Percentiles rank a stretch among this genome's conserved stretches.
phyloP scores from a whole-genome alignment of 2,797 vertebrate species.

The Eulemur rubriventer region DNA sequence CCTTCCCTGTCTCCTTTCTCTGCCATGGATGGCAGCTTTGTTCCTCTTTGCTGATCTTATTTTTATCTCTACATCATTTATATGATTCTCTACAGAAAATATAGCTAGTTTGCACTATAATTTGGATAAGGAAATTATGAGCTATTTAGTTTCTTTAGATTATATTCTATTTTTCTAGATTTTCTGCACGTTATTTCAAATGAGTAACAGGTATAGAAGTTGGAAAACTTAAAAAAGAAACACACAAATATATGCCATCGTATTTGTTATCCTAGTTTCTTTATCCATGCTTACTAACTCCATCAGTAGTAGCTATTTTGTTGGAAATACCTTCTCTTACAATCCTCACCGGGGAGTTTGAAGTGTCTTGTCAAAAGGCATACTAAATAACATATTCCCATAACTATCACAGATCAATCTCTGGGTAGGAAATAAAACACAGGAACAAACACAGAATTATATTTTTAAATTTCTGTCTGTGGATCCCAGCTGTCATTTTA shows the following conservation, averaged over 20 bases:
- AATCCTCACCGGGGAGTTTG: not conserved
- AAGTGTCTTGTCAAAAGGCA: slow-evolving; percentile 53
- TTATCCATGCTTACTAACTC: not conserved
- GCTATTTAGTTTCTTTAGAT: not conserved
- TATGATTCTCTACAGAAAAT: not conserved
- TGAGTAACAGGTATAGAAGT: not conserved
- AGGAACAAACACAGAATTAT: slow-evolving; percentile 1
- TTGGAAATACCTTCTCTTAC: not conserved
- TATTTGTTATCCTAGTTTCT: not conserved
- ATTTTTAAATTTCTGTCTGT: not conserved
- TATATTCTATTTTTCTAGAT: not conserved
- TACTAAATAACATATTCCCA: slow-evolving; percentile 8
- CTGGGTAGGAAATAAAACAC: slow-evolving; percentile 38
- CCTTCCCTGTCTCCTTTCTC: not conserved
- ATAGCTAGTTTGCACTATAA: not conserved
- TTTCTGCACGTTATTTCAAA: not conserved
- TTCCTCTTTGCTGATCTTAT: not conserved
- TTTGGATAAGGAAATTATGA: not conserved
- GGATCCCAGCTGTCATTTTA: not conserved
- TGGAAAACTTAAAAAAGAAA: not conserved
- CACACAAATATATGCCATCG: not conserved
- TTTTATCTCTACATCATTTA: not conserved
- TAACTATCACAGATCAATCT: slow-evolving; percentile 53
- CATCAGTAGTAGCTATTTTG: not conserved
- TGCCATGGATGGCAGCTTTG: accelerated